phyloP scores from a whole-genome alignment of 2,797 vertebrate genomes.

The Cyclopterus lumpus region DNA sequence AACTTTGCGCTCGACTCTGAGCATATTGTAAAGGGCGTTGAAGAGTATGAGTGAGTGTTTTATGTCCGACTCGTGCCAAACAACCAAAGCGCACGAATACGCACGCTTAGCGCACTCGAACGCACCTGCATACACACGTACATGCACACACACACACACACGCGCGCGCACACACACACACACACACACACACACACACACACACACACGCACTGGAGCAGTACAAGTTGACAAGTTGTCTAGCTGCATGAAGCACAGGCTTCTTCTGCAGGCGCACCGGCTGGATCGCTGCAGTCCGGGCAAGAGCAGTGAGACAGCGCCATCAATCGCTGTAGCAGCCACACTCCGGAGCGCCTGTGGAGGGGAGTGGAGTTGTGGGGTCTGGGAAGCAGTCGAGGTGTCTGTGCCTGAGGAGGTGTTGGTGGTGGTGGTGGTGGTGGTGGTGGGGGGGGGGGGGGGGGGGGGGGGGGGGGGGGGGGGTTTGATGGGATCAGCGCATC shows the following conservation, averaged over 20 bases:
- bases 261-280: slow-evolving; percentile 58
- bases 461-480: not conserved
- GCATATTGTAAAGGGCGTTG: not conserved
- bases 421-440: no score
- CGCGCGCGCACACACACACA: not conserved
- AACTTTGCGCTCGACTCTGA: slow-evolving; percentile 57
- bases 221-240: slow-evolving; percentile 59
- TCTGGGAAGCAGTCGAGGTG: slow-evolving; percentile 26
- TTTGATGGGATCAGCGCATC: slow-evolving; percentile 35
- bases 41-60: not conserved
- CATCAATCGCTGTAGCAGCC: slow-evolving; percentile 79
- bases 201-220: not conserved
- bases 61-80: slow-evolving; percentile 36
- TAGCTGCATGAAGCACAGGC: slow-evolving; percentile 48
- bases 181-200: not conserved
- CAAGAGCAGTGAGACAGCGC: slow-evolving; percentile 83
- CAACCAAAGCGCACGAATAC: slow-evolving; percentile 32
- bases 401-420: not conserved
- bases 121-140: not conserved
- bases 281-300: slow-evolving; percentile 68
- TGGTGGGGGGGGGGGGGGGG: no score
- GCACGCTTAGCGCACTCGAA: slow-evolving; percentile 21
- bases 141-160: not conserved
- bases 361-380: slow-evolving; percentile 10
- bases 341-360: slow-evolving; percentile 45